Base-by-base conservation (phyloP, 2,113 vertebrate species). In the Microtus ochrogaster region DNA sequence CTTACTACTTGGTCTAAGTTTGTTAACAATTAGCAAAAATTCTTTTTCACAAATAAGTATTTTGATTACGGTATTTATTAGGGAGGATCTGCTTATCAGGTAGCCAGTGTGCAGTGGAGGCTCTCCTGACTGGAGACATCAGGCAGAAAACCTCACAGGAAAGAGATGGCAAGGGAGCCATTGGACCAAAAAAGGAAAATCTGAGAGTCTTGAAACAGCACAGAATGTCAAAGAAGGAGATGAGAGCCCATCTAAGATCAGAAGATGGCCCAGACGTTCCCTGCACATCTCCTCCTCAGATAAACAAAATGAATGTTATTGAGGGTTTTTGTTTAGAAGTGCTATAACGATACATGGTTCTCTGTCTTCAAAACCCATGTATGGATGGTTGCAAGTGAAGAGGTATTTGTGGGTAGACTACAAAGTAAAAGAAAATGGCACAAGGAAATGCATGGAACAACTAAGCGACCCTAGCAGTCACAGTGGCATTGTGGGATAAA, bases 1-100 rank as follows among this genome's bases (percentile, higher is more conserved):
- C 89, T 95, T 97, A 39, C 4, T 16, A 83, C 26, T 87, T 89
- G 72, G 19, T 90, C 49, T 83, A 92, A 28, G 22, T 41, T 41
- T 83, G 61, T 83, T 17, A 89, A 28, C 78, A 90, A 93, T 66
- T 91, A 36, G 9, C 63, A 88, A 70, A 87, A 79, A 84, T 85
- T 93, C 19, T 94, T 97, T 95, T 39, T 47, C 92, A 36, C 68
- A 87, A 92, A 94, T 61, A 78, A 94, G 26, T 79, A 66, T n/a
- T 73, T 82, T 24, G 76, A 11, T 73, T 79, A 41, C 49, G 79
- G 47, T 52, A 91, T 88, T 96, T 91, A 77, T 66, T 74, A 33
- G 52, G 39, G 7, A 1, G 52, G 5, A 41, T 55, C 24, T 81
- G 9, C 55, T 90, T 91, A 44, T 93, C 10, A 87, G 14, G 49